Conservation (phyloP, 30 jellyfish, hydroid and myxozoan genomes). For the Hydractinia echinata region DNA sequence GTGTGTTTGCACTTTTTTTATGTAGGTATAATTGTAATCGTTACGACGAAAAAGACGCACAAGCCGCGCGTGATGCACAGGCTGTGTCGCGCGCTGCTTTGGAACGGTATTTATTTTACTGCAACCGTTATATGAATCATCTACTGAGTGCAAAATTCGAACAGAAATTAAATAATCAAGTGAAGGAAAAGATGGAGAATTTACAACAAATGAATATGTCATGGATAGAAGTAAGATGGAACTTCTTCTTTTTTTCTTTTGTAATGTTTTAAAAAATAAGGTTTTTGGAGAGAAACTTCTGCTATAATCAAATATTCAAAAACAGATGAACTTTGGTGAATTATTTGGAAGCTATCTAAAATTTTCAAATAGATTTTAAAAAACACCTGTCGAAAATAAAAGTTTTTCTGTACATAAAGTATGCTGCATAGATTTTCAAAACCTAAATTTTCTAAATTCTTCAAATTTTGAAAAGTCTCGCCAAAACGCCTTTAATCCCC, state of each 20-base stretch:
- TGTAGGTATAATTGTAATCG: slow-evolving; percentile 94
- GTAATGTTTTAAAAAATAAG: too few relatives aligned
- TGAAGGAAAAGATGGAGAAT: slow-evolving; percentile 78
- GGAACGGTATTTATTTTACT: slow-evolving; percentile 89
- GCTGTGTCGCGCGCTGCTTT: slow-evolving; percentile 83
- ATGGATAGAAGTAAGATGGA: slow-evolving; percentile 83
- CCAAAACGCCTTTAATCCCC: too few relatives aligned
- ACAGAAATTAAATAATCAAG: slow-evolving; percentile 64
- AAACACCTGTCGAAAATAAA: too few relatives aligned
- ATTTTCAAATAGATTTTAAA: too few relatives aligned
- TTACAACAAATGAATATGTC: slow-evolving; percentile 97
- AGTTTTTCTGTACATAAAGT: too few relatives aligned
- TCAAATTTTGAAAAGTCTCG: too few relatives aligned
- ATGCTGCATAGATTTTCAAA: too few relatives aligned
- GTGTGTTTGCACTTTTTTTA: not conserved
- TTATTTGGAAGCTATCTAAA: too few relatives aligned
- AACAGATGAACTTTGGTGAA: too few relatives aligned
- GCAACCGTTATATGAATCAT: slow-evolving; percentile 97
- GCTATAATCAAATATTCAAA: too few relatives aligned
- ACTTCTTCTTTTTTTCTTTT: not conserved
- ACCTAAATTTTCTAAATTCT: too few relatives aligned
- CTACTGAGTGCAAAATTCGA: slow-evolving; percentile 89
- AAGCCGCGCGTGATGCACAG: slow-evolving; percentile 97
- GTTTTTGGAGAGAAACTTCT: too few relatives aligned
- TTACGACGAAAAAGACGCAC: slow-evolving; percentile 96